Percentiles rank a stretch among this genome's conserved stretches.
Conservation (phyloP, 2,113 vertebrate species). For the Gopherus flavomarginatus region DNA sequence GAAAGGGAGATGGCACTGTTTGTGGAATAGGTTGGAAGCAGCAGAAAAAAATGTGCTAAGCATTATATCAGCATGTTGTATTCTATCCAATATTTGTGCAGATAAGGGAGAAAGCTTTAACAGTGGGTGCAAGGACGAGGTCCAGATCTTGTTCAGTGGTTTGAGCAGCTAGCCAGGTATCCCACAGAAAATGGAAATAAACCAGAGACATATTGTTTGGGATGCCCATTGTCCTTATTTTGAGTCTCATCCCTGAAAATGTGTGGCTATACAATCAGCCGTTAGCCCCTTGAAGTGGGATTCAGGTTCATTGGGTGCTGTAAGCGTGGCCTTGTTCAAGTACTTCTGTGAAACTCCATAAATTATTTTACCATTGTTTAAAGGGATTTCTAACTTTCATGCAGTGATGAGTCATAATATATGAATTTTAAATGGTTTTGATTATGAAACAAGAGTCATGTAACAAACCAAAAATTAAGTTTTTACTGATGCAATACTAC, state of each 20-base stretch:
- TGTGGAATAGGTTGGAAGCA: background rate
- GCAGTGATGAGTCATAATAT: background rate
- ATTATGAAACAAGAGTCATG: background rate
- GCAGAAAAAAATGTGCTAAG: background rate
- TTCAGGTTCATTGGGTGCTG: background rate
- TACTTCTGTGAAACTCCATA: background rate
- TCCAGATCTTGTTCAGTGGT: background rate
- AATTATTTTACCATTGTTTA: background rate
- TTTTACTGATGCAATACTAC: background rate
- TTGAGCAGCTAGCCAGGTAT: background rate
- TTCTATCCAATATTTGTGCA: background rate
- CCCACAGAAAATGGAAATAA: background rate
- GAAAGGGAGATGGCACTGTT: background rate
- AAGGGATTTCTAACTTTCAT: background rate
- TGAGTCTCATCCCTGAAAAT: background rate
- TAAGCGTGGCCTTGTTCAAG: background rate
- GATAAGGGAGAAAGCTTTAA: background rate
- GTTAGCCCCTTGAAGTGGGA: background rate
- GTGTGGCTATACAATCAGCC: background rate
- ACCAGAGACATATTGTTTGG: background rate
- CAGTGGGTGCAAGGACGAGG: background rate
- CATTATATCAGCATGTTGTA: background rate
- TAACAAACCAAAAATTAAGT: background rate
- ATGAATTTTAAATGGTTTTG: background rate
- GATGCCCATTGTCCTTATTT: background rate